A percentile compares a stretch with the other conserved stretches of the same genome.
Evolutionary conservation across 2,888 invertebrate species (phyloP).

Genomic region (Dichetophora obliterata): DNA sequence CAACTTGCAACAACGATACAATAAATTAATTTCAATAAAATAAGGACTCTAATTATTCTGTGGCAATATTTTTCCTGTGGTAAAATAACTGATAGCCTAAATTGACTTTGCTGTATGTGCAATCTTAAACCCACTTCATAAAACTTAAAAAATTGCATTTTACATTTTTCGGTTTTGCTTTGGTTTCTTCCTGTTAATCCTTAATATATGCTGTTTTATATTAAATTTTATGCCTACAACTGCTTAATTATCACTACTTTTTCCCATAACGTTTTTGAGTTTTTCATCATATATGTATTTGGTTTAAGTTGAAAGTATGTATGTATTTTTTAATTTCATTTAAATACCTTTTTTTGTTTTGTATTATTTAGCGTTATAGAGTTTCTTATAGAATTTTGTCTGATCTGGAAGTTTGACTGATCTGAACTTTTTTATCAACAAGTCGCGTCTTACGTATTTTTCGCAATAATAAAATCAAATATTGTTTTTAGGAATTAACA

Average conservation of each 20-base stretch:
- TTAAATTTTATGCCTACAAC: constrained; percentile 45
- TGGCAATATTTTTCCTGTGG: neutral
- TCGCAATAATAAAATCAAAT: neutral
- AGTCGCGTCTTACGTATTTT: neutral
- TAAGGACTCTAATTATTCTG: no score
- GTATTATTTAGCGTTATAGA: constrained; percentile 15
- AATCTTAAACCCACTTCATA: no score
- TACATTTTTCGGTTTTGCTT: neutral
- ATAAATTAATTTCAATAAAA: no score
- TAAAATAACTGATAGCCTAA: neutral
- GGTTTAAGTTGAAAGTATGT: neutral
- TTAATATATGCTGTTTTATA: constrained; percentile 24
- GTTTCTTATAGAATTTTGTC: neutral
- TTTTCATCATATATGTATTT: constrained; percentile 6
- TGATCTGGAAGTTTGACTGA: constrained; percentile 26
- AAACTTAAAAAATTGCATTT: neutral
- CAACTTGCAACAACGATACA: no score
- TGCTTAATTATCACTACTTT: constrained; percentile 50
- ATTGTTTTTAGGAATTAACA: neutral
- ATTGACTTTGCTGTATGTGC: neutral
- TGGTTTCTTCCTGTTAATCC: neutral
- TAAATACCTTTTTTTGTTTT: constrained; percentile 38
- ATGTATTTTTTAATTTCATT: constrained; percentile 31
- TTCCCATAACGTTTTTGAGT: constrained; percentile 43
- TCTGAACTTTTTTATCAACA: constrained; percentile 14